Evolutionary conservation across 2,797 vertebrate genomes (phyloP).

Genomic region (Chromis chromis): DNA sequence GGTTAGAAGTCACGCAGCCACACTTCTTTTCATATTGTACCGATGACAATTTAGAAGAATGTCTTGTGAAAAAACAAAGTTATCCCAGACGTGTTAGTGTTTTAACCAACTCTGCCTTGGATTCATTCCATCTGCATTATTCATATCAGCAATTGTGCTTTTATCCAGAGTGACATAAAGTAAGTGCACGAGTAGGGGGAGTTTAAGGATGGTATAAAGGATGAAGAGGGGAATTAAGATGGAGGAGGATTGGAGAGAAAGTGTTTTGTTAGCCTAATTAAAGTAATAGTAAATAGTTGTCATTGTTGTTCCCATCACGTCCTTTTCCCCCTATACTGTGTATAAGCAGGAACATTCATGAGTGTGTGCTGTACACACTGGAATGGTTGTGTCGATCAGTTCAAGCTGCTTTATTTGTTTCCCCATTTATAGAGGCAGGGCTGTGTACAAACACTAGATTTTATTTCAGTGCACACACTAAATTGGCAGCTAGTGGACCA

Average conservation of each 20-base stretch:
- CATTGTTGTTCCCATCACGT: too few species aligned
- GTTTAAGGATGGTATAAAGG: constrained; percentile 1
- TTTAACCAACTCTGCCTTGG: constrained; percentile 26
- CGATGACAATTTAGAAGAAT: constrained; percentile 28
- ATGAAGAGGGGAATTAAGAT: neutral
- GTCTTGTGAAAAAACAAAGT: constrained; percentile 14
- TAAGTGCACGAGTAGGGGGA: constrained; percentile 11
- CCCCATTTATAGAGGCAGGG: too few species aligned
- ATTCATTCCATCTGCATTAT: constrained; percentile 46
- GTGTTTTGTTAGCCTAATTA: too few species aligned
- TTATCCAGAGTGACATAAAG: constrained; percentile 31
- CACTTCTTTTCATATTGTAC: constrained; percentile 9
- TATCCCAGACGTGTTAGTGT: constrained; percentile 17
- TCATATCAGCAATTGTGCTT: constrained; percentile 44
- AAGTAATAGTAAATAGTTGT: too few species aligned
- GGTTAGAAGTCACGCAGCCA: constrained; percentile 20
- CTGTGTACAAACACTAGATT: too few species aligned
- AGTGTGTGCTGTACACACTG: too few species aligned
- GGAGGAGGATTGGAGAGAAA: neutral
- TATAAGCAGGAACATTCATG: too few species aligned
- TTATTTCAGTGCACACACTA: too few species aligned
- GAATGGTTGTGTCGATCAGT: too few species aligned
- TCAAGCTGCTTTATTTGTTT: too few species aligned
- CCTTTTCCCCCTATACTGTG: too few species aligned
- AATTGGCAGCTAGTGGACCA: too few species aligned